A percentile compares a stretch with the other conserved stretches of the same genome.
phyloP scores from a whole-genome alignment of 2,888 invertebrate genomes.

The Lycia hirtaria region DNA sequence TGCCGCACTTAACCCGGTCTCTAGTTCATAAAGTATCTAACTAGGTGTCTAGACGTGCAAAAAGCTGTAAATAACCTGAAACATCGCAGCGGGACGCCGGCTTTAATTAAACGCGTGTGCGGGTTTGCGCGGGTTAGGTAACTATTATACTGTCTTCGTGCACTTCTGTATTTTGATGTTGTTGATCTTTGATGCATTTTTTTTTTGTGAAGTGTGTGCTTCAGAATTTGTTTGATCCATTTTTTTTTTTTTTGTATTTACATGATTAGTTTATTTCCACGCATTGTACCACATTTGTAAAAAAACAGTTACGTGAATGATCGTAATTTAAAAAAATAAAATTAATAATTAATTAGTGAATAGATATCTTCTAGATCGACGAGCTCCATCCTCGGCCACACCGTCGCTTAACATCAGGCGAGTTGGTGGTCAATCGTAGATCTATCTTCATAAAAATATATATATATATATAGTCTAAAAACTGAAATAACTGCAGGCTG shows the following conservation, averaged over 20 bases:
- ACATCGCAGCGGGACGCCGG: constrained; percentile 41
- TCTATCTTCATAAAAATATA: too few relatives aligned
- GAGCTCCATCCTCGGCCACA: too few relatives aligned
- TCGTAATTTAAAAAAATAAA: too few relatives aligned
- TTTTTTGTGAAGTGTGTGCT: neutral
- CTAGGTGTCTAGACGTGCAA: constrained; percentile 26
- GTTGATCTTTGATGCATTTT: constrained; percentile 8
- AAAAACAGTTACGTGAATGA: too few relatives aligned
- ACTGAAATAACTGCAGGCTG: too few relatives aligned
- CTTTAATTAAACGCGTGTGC: constrained; percentile 57
- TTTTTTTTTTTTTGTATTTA: neutral
- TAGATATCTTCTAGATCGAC: too few relatives aligned
- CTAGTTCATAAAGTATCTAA: constrained; percentile 31
- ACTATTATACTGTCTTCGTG: neutral
- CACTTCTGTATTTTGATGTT: constrained; percentile 9
- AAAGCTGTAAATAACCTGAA: constrained; percentile 25
- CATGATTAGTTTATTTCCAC: neutral
- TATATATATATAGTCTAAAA: too few relatives aligned
- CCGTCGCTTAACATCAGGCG: too few relatives aligned
- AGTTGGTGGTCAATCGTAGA: too few relatives aligned
- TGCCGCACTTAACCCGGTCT: constrained; percentile 7
- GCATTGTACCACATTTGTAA: too few relatives aligned
- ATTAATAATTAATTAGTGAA: too few relatives aligned
- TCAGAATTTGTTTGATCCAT: neutral
- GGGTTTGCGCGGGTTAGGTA: constrained; percentile 39